Evolutionary conservation across 2,113 vertebrate genomes (phyloP), one percentile per base, ranked within the genome.

Genomic region (Coptodon bakossiorum): DNA sequence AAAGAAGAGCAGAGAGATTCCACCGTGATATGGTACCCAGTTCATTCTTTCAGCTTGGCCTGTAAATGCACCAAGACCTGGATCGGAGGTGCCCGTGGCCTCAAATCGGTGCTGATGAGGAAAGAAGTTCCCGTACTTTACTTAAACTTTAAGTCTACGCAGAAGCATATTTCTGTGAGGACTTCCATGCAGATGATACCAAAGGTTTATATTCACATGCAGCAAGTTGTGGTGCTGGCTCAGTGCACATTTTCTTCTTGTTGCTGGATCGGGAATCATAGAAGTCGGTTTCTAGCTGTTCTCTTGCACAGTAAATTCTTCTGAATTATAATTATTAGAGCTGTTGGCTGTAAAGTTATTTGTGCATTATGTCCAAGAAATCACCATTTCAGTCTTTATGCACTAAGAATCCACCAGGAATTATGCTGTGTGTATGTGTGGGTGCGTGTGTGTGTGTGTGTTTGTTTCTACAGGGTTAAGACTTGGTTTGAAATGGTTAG

Each of bases 1-100:
- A 52, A 86, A 43, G 82, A 57, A 16, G 17, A 80, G 61, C 66
- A 17, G 52, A 94, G 45, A 89, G 88, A 63, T 96, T 91, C 89
- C 89, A 81, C 86, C 68, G 24, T 57, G 79, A 89, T 83, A 61
- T 9, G 53, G 40, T 48, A 17, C 36, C 36, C 38, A 85, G 14
- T 38, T 73, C 16, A 8, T 78, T 83, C 17, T 16, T 45, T 71
- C 43, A 88, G 78, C 80, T 34, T 19, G 2, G 38, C 63, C 82
- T 90, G 86, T 22, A 38, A 81, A 71, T 31, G 22, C 61, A 4
- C 82, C 29, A 19, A 48, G 66, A 71, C 76, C 81, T 22, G 84
- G 63, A 89, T 59, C 80, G 24, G 79, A 71, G 2, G 36, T 4
- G 78, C n/a, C 52, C 12, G 81, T 63, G 85, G 73, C 88, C 87